Percentiles rank a stretch among this genome's conserved stretches.
phyloP scores from a whole-genome alignment of 2,888 invertebrate genomes.

The Hydroisotoma schaefferi region DNA sequence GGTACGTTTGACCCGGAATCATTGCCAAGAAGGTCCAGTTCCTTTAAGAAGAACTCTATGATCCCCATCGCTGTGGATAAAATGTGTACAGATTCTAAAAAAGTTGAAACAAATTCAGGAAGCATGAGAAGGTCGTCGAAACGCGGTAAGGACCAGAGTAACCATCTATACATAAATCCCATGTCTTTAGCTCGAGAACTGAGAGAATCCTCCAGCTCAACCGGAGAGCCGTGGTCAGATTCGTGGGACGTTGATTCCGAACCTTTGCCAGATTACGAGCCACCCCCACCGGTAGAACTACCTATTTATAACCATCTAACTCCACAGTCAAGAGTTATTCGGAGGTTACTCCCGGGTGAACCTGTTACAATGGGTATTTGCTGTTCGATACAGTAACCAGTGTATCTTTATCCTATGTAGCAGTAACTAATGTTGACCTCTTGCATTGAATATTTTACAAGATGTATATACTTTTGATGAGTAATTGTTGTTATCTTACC shows the following conservation, averaged over 20 bases:
- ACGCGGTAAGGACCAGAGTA: not conserved
- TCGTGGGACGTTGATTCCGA: slow-evolving; percentile 27
- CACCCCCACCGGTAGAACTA: slow-evolving; percentile 39
- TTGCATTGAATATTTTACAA: too few species aligned
- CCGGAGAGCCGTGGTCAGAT: slow-evolving; percentile 15
- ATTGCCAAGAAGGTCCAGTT: slow-evolving; percentile 11
- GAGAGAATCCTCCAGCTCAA: slow-evolving; percentile 16
- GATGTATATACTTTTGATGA: too few species aligned
- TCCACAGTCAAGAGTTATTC: slow-evolving; percentile 37
- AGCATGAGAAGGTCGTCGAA: not conserved
- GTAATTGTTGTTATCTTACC: too few species aligned
- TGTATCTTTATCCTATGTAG: too few species aligned
- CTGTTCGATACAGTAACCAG: slow-evolving; percentile 45
- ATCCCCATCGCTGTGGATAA: too few species aligned
- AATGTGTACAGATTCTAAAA: too few species aligned
- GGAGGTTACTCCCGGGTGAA: slow-evolving; percentile 39
- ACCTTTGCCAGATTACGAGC: slow-evolving; percentile 39
- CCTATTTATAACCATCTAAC: slow-evolving; percentile 39
- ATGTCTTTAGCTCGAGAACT: slow-evolving; percentile 43
- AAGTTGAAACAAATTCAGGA: not conserved
- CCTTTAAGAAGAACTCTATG: not conserved
- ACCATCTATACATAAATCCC: slow-evolving; percentile 41
- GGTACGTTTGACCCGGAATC: slow-evolving; percentile 42
- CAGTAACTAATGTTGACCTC: too few species aligned
- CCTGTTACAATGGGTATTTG: slow-evolving; percentile 47